A percentile compares a stretch with the other conserved stretches of the same genome.
Evolutionary conservation across 2,797 vertebrate species (phyloP).

Genomic region (Dicrostonyx torquatus): DNA sequence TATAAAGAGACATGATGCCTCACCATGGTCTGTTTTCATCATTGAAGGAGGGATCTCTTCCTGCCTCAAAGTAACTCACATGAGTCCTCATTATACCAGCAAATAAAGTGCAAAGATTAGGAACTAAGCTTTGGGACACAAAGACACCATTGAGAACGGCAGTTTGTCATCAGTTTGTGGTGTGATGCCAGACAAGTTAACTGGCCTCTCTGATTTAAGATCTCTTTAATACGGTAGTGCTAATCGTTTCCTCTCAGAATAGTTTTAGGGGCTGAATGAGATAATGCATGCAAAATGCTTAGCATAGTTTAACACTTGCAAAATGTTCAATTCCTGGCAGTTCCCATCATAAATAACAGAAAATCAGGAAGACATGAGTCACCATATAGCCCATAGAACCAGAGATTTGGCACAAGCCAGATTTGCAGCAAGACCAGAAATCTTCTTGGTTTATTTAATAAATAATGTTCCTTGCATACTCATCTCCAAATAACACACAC

Average conservation of each 20-base stretch:
- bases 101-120: background rate
- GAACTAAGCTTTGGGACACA: background rate
- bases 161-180: background rate
- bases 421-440: background rate
- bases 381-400: background rate
- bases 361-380: background rate
- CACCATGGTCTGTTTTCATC: background rate
- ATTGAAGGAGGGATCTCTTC: background rate
- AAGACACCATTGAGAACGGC: background rate
- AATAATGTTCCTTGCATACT: rapidly evolving
- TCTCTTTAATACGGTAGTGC: background rate
- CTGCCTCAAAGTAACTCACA: background rate
- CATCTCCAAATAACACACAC: background rate
- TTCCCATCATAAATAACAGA: background rate
- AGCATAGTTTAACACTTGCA: background rate
- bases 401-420: background rate
- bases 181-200: background rate
- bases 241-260: background rate
- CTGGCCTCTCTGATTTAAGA: background rate
- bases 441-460: background rate
- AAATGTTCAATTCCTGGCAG: background rate
- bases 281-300: conserved; percentile 3
- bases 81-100: background rate
- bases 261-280: conserved; percentile 31
- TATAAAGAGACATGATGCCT: conserved; percentile 19